Conservation (phyloP, 37 sponge, comb jelly and placozoan species). For the Eunapius fragilis region DNA sequence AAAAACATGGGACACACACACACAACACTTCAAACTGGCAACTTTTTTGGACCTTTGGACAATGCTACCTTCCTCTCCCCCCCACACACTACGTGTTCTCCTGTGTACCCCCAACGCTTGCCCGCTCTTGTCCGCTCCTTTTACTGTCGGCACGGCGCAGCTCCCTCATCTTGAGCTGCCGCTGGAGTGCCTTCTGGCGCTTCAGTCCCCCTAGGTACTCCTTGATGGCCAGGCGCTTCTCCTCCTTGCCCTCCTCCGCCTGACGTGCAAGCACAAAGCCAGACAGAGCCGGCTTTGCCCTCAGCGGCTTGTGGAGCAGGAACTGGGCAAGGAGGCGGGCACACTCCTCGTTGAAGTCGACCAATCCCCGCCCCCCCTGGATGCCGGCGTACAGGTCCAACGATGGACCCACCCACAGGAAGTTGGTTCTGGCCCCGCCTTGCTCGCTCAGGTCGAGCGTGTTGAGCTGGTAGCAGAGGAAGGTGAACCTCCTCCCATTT, state of each 20-base stretch:
- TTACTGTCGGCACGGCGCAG: not conserved
- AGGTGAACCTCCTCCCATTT: conserved; percentile 70
- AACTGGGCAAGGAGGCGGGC: conserved; percentile 50
- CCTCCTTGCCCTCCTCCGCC: conserved; percentile 6
- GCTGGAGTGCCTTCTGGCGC: not conserved
- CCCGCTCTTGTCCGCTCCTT: not conserved
- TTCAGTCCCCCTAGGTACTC: not conserved
- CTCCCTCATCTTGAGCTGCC: not conserved
- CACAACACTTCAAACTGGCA: not conserved
- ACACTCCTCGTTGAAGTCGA: conserved; percentile 53
- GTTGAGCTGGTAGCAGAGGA: conserved; percentile 79
- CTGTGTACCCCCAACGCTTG: not conserved
- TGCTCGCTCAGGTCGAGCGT: conserved; percentile 60
- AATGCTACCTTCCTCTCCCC: no score
- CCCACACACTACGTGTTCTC: not conserved
- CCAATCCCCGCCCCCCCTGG: conserved; percentile 11
- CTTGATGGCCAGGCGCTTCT: not conserved
- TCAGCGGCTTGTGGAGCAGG: conserved; percentile 37
- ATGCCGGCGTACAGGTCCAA: conserved; percentile 44
- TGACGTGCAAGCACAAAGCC: conserved; percentile 29
- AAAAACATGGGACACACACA: no score
- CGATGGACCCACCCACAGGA: conserved; percentile 74
- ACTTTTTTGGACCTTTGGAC: no score
- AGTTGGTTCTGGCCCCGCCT: conserved; percentile 28
- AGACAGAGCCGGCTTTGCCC: conserved; percentile 22